A percentile compares a stretch with the other conserved stretches of the same genome.
phyloP scores from a whole-genome alignment of 2,888 invertebrate genomes.

The Syrphus vitripennis region DNA sequence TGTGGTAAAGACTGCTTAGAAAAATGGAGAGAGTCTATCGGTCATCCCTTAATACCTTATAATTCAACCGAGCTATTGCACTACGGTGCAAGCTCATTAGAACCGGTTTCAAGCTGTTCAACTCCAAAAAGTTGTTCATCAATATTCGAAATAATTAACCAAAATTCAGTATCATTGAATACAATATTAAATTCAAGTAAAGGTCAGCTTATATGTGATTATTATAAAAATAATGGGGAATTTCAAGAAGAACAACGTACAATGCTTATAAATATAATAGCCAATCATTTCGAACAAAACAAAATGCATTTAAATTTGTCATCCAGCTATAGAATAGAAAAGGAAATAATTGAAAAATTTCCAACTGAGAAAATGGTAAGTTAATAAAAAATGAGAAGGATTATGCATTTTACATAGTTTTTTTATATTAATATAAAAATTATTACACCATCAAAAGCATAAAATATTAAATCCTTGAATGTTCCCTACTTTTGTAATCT shows the following conservation, averaged over 20 bases:
- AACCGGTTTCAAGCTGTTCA: background rate
- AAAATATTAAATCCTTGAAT: background rate
- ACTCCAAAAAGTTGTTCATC: background rate
- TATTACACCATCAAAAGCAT: background rate
- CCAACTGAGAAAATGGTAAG: slow-evolving; percentile 4
- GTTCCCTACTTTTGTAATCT: background rate
- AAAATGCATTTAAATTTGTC: background rate
- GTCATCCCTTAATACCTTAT: background rate
- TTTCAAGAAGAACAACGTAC: background rate
- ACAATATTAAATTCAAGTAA: background rate
- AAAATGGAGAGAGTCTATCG: background rate
- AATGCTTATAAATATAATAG: slow-evolving; percentile 1
- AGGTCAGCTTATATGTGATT: slow-evolving; percentile 4
- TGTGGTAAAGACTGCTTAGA: background rate
- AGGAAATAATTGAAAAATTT: background rate
- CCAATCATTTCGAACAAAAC: slow-evolving; percentile 6
- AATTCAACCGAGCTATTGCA: background rate
- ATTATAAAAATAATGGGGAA: background rate
- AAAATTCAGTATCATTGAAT: slow-evolving; percentile 10
- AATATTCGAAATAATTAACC: background rate
- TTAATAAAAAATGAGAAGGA: background rate
- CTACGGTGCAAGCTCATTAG: background rate
- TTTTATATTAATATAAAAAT: background rate
- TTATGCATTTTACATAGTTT: background rate
- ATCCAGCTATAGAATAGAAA: background rate